phyloP scores from a whole-genome alignment of 2,113 vertebrate genomes.

The Corythaeola cristata region DNA sequence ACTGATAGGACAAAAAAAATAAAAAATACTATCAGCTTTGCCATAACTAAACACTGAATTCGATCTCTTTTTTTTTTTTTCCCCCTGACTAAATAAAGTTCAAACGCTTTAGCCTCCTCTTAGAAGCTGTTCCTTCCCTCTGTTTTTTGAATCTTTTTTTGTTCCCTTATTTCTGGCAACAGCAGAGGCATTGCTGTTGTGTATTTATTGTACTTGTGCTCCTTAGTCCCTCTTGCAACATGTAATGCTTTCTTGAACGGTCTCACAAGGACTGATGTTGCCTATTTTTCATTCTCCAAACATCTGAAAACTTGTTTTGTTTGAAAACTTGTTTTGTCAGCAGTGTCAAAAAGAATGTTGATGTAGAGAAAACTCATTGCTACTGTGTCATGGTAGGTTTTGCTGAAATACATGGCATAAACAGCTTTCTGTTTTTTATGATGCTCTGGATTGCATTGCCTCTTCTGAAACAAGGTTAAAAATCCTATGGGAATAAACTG shows the following conservation, averaged over 20 bases:
- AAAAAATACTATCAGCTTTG: background rate
- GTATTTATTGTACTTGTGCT: background rate
- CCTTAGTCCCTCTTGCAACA: background rate
- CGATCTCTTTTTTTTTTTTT: background rate
- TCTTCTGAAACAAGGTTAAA: background rate
- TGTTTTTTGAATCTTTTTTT: background rate
- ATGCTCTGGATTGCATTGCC: fast-evolving
- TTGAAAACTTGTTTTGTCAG: background rate
- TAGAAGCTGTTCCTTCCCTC: background rate
- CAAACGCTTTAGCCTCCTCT: background rate
- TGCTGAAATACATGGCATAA: background rate
- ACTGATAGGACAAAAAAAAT: background rate
- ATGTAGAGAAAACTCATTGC: background rate
- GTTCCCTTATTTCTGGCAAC: background rate
- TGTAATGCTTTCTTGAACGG: background rate
- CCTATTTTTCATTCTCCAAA: background rate
- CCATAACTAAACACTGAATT: background rate
- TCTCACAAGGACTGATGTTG: background rate
- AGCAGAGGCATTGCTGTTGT: background rate
- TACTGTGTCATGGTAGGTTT: background rate
- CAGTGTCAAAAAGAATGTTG: background rate
- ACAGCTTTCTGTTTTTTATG: background rate
- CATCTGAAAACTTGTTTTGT: background rate
- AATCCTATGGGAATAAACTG: background rate
- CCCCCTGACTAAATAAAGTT: background rate